Conservation (phyloP, 2,113 vertebrate species). For the Stegostoma tigrinum region DNA sequence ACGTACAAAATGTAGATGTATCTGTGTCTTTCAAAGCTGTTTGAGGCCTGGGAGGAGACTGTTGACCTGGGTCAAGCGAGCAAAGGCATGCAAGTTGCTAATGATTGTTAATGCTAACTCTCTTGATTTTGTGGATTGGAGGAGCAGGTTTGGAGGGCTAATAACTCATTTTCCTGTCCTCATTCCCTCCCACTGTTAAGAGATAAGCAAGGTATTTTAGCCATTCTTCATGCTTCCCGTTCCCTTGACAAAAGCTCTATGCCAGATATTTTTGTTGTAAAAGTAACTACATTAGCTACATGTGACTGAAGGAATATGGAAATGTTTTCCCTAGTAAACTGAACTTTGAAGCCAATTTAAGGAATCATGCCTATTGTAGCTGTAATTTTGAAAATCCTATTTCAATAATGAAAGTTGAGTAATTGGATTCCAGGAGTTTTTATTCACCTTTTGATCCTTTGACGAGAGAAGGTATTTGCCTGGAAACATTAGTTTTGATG, state of each 20-base stretch:
- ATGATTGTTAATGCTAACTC: background rate
- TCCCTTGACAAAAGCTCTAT: background rate
- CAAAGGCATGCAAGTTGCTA: background rate
- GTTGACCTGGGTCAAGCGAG: background rate
- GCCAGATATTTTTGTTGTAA: background rate
- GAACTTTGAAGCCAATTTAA: background rate
- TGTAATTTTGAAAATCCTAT: background rate
- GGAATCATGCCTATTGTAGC: background rate
- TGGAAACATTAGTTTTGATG: background rate
- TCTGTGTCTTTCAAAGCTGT: background rate
- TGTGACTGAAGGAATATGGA: background rate
- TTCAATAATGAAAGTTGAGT: background rate
- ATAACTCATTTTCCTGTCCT: too few relatives aligned
- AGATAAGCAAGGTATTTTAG: background rate
- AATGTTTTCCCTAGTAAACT: background rate
- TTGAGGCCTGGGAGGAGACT: background rate
- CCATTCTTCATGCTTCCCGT: background rate
- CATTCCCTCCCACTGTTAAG: too few relatives aligned
- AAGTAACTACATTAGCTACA: background rate
- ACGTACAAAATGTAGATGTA: background rate
- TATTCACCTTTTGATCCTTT: background rate
- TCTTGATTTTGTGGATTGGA: too few relatives aligned
- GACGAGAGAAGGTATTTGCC: background rate
- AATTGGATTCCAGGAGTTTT: background rate
- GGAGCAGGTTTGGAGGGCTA: too few relatives aligned